Evolutionary conservation across 2,113 vertebrate genomes (phyloP), one percentile per base, ranked within the genome.

Genomic region (Oncorhynchus clarkii): DNA sequence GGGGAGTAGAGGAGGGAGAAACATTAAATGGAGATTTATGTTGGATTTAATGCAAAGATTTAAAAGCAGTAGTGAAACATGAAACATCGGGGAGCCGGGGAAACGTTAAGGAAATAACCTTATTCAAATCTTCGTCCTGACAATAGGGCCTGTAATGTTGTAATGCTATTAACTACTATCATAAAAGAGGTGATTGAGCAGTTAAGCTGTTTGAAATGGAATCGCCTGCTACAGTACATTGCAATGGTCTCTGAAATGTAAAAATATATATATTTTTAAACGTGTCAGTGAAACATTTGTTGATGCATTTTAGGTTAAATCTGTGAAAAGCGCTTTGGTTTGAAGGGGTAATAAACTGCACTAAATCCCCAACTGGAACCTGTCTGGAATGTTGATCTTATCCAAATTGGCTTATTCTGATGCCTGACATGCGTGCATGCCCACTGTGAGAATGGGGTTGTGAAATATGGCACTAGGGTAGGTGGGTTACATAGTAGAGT

Each of bases 21-120:
- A 88, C n/a, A 71, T 31, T 83, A 89, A 88, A 89, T 86, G 72
- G 82, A 87, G 84, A 91, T 91, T 90, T 89, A 88, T 86, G 89
- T 77, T 78, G 85, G 80, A 85, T 86, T 57, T 75, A 77, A 18
- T 83, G 82, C 71, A 70, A 84, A 78, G 84, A 84, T 83, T 88
- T 80, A 48, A 24, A 82, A 81, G 34, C 24, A 16, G 20, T 20
- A 31, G 70, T 82, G 81, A 86, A 84, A 84, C 88, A 88, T 82
- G 82, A 86, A 84, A 83, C 87, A 88, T 77, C 70, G 87, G 71
- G 64, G 31, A 62, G 80, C 11, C 0, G 14, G 78, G 82, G 73
- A 84, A 71, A 73, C 29, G 59, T 82, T 79, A 27, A 68, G 73
- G 76, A 83, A 84, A 86, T 54, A 16, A 13, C 39, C 39, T 9